Conservation (phyloP, 2,113 vertebrate species). For the Terrapene triunguis region DNA sequence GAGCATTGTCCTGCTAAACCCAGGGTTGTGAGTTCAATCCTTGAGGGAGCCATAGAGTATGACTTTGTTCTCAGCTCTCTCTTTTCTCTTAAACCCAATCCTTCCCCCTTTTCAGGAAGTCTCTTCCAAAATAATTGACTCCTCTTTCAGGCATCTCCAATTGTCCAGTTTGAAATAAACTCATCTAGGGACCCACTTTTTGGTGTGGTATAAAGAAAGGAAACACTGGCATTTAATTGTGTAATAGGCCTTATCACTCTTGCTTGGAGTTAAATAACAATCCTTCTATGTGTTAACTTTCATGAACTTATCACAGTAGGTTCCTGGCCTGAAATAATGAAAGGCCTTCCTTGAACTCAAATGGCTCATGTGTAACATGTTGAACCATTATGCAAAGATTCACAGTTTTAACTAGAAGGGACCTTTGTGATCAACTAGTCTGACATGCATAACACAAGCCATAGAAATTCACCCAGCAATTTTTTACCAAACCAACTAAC, state of each 20-base stretch:
- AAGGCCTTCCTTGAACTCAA: constrained; percentile 26
- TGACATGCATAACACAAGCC: not conserved
- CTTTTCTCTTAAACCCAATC: constrained; percentile 8
- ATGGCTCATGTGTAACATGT: not conserved
- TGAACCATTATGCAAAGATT: not conserved
- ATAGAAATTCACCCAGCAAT: not conserved
- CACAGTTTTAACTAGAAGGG: not conserved
- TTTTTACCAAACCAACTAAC: not conserved
- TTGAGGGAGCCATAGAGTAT: constrained; percentile 6
- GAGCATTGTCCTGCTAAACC: too few species aligned
- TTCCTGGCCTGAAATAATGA: not conserved
- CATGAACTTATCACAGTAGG: not conserved
- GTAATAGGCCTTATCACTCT: not conserved
- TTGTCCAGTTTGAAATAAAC: not conserved
- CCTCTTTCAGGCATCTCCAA: not conserved
- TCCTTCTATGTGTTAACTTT: not conserved
- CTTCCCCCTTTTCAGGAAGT: not conserved
- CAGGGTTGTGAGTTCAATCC: too few species aligned
- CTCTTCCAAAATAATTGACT: not conserved
- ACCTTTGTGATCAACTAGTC: not conserved
- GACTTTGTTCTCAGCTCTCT: not conserved
- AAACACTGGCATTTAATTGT: not conserved
- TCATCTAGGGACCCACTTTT: not conserved
- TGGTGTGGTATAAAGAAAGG: not conserved
- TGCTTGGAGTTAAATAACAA: not conserved